These are phyloP conservation scores for Luperina nickerlii DNA, from an alignment of 2,888 invertebrate species.

Conservation along the genomic window DNA sequence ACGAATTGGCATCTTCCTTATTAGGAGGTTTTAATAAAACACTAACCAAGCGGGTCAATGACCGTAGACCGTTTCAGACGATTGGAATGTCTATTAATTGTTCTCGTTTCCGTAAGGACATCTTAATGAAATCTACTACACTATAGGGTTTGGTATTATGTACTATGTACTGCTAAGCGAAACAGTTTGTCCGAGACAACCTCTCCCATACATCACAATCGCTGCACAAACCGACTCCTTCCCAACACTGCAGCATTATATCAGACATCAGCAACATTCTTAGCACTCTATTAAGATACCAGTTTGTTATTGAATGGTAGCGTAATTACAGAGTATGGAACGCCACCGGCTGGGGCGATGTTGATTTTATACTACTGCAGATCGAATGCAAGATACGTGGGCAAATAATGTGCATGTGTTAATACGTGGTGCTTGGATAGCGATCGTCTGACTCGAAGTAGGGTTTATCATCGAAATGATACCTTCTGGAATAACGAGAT, in stretches of 20 bases:
- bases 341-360: slow-evolving; percentile 82
- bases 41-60: neutral
- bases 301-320: slow-evolving; percentile 81
- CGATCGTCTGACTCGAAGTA: slow-evolving; percentile 56
- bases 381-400: slow-evolving; percentile 80
- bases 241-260: slow-evolving; percentile 58
- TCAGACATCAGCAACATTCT: slow-evolving; percentile 79
- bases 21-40: neutral
- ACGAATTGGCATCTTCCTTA: neutral
- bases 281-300: slow-evolving; percentile 87
- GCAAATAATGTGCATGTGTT: slow-evolving; percentile 76
- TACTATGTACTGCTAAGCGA: slow-evolving; percentile 24
- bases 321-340: slow-evolving; percentile 81
- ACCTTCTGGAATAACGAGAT: slow-evolving; percentile 67
- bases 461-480: slow-evolving; percentile 67
- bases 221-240: slow-evolving; percentile 41
- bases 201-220: slow-evolving; percentile 41
- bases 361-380: slow-evolving; percentile 76
- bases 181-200: slow-evolving; percentile 29
- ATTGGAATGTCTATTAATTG: neutral
- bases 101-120: neutral
- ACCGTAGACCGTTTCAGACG: neutral
- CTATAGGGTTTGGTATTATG: neutral
- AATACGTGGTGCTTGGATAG: slow-evolving; percentile 68
- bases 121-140: slow-evolving; percentile 20